Evolutionary conservation across 2,797 vertebrate genomes (phyloP), one percentile per base, ranked within the genome.

Genomic region (Propithecus perrieri): DNA sequence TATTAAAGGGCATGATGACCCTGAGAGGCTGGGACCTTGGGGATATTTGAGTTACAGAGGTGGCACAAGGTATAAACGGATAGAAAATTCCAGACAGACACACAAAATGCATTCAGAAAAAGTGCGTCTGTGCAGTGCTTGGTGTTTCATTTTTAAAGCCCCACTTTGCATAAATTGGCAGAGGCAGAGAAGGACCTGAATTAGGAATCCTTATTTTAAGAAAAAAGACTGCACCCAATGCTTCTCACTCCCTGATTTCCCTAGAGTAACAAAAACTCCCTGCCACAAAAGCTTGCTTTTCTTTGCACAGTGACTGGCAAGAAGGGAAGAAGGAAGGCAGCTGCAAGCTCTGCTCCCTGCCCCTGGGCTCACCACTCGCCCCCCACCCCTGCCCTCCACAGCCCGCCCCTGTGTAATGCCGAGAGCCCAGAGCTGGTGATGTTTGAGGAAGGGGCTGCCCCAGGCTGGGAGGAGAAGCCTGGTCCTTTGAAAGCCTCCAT

Each of bases 171-270:
- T 94, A 93, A 86, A 89, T 24, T 69, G 93, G 96, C 94, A 92
- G 95, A 96, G 95, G 96, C 95, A 97, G 84, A 89, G 96, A 91
- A 96, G 90, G 96, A 78, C 96, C 91, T 95, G 96, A 97, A 96
- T 96, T 85, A 93, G 89, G 96, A 96, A 94, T 83, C 80, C 80
- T 95, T 96, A 98, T 97, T 97, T 96, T 97, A 97, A 96, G 97
- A 96, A 95, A 89, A 93, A 94, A 98, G 96, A 87, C 94, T 94
- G 95, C 81, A 95, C 95, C 93, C 96, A 88, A 5, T 35, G 59
- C 83, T 94, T 83, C 57, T 41, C 74, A 10, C 33, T 92, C 79
- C 46, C 97, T 93, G 92, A 97, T 96, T 94, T 96, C 97, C 94
- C 96, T 18, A 59, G 93, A 96, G 94, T 86, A 76, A 92, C 87